Evolutionary conservation across 2,797 vertebrate genomes (phyloP), one percentile per base, ranked within the genome.

Genomic region (Pantherophis alleghaniensis): DNA sequence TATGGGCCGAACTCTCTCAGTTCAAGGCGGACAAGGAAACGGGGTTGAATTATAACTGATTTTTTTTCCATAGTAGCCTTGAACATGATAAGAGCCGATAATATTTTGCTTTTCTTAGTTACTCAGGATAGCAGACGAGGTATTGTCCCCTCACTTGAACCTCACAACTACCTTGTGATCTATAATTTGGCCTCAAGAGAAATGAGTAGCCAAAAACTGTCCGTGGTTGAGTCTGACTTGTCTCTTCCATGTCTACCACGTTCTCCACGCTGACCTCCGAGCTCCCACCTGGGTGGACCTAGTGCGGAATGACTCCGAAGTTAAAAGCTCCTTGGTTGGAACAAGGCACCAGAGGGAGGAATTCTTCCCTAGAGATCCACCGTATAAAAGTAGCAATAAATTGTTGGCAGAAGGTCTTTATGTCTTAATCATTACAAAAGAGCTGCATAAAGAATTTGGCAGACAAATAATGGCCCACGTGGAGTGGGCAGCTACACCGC

Each of bases 341-440:
- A 47, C 20, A 83, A 83, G 74, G 74, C 74, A 24, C 74, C 37
- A 4, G 37, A 47, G 74, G 37, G 74, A 47, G 37, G 37, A 5
- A 83, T 11, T 1, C 20, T 12, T 24, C 74, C 74, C 74, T 24
- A 10, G 74, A 83, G 74, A 11, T 22, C 37, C 74, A 22, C 10
- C 1, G 37, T 83, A 47, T 22, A 83, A 24, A 83, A 83, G 9
- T 24, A 83, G 74, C 74, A 24, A 26, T 89, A 55, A 53, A 28
- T 69, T 20, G 4, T 53, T 28, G 87, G 7, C 5, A 13, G 74
- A 56, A 59, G 26, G 90, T 63, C 22, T 93, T 89, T 32, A 86
- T 11, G 32, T 74, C 74, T 53, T 51, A 47, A 20, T 57, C 12
- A 1, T 55, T 86, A 83, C 66, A 89, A 91, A 93, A 93, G 47